Evolutionary conservation across 2,797 vertebrate species (phyloP), one percentile per base, ranked within the genome.

Genomic region (Petrocephalus sullivani): DNA sequence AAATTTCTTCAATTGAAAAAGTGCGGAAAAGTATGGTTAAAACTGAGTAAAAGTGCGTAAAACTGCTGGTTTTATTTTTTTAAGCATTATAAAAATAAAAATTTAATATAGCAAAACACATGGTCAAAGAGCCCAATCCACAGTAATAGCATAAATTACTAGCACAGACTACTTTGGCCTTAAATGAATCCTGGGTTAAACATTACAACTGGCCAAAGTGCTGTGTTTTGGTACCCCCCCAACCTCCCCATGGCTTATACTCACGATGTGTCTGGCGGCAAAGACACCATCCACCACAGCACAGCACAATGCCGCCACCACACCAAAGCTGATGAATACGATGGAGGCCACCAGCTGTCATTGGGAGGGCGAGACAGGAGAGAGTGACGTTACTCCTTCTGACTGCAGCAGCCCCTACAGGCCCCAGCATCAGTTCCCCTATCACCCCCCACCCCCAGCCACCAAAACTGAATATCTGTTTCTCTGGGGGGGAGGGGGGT

Each of bases 261-360:
- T 99, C 95, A 99, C 98, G 89, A 99, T 98, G 93, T 99, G 98
- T 93, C 98, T 97, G 85, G 98, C 97, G 89, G 98, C 98, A 95
- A 99, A 99, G 90, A 99, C 97, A 2, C 98, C 98, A 0, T 99
- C 98, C 1, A 99, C 98, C 85, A 99, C 98, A 87, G 98, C 98
- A 90, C 98, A 99, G 94, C 98, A 99, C 93, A 99, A 99, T 0
- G 98, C 97, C 0, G 98, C 98, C 89, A 99, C 97, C 94, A 99
- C 98, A 0, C 98, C 98, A 51, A 99, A 99, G 93, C 98, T 99
- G 96, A 99, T 99, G 94, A 99, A 99, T 92, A 99, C 98, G 0
- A 99, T 99, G 56, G 98, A 99, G 51, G 98, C 98, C 92, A 99
- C 98, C 92, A 99, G 93, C 98, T 99, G 96, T 46, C 71, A 78